Base-by-base conservation (phyloP, 2,113 vertebrate species). In the Sceloporus undulatus region DNA sequence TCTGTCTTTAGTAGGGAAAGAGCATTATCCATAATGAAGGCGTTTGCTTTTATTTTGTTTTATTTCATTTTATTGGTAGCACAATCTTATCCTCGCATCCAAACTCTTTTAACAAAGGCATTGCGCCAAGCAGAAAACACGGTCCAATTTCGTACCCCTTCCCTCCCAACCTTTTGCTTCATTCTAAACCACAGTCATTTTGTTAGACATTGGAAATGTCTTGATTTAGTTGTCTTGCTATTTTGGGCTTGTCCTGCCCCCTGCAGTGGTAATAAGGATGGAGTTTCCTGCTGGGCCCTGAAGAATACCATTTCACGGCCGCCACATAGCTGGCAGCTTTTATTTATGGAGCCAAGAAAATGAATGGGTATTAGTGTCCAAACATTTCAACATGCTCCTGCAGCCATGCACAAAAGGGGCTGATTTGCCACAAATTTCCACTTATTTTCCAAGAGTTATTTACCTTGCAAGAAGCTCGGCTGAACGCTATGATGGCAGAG, bases 361-460 rank as follows among this genome's bases (percentile, higher is more conserved):
- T 99, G 98, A 99, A 99, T 98, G 98, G 99, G 99, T 99, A 99
- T 99, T 99, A 99, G 99, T 99, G 98, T 99, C 99, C 98, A 99
- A 99, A 99, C 98, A 99, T 99, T 99, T 99, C 98, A 99, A 98
- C 98, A 98, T 98, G 98, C 98, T 99, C 98, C 98, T 96, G 98
- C 98, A 98, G 98, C 98, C 98, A 97, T 96, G 98, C 98, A 99
- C 98, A 99, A 99, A 99, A 99, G 98, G 97, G 97, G 98, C 98
- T 99, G 98, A 99, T 99, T 99, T 99, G 98, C 98, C 98, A 98
- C 98, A 99, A 99, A 99, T 99, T 99, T 99, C 97, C 98, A 98
- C 98, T 98, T 99, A 99, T 98, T 99, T 99, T 98, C 98, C 98
- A 98, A 98, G 98, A 98, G 97, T 98, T 83, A 98, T 97, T 97